Percentiles rank a stretch among this genome's conserved stretches.
Evolutionary conservation across 2,113 vertebrate species (phyloP).

Genomic region (Limnothrissa miodon): DNA sequence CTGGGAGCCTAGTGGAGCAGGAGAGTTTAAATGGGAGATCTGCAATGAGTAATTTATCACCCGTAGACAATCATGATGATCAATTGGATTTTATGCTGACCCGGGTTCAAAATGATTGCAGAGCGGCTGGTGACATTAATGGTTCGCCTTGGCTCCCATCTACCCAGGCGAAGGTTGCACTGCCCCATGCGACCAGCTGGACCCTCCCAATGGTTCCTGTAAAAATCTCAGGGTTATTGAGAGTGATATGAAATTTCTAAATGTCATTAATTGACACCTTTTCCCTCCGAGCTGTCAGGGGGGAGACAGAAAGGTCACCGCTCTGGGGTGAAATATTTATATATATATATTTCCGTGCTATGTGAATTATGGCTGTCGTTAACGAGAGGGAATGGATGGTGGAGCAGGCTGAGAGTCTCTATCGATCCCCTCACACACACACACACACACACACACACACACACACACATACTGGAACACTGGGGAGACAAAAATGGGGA

Average conservation of each 20-base stretch:
- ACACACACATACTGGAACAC: slow-evolving; percentile 23
- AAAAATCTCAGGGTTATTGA: slow-evolving; percentile 72
- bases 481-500: slow-evolving; percentile 20
- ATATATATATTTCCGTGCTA: slow-evolving; percentile 62
- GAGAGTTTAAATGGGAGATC: slow-evolving; percentile 45
- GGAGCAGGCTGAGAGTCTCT: slow-evolving; percentile 66
- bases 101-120: slow-evolving; percentile 61
- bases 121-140: slow-evolving; percentile 65
- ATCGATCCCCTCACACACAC: slow-evolving; percentile 63
- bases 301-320: slow-evolving; percentile 74
- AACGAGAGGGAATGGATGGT: slow-evolving; percentile 70
- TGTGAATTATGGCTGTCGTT: slow-evolving; percentile 77
- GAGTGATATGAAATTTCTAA: slow-evolving; percentile 75
- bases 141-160: slow-evolving; percentile 40
- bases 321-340: slow-evolving; percentile 65
- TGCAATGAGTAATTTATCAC: slow-evolving; percentile 57
- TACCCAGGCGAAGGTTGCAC: slow-evolving; percentile 48
- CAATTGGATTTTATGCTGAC: slow-evolving; percentile 59
- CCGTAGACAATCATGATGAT: slow-evolving; percentile 60
- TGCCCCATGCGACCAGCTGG: slow-evolving; percentile 44
- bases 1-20: background rate
- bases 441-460: slow-evolving; percentile 36
- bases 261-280: slow-evolving; percentile 80
- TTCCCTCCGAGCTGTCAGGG: slow-evolving; percentile 66
- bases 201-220: slow-evolving; percentile 56